These are phyloP conservation scores for Ophion costatus DNA, from an alignment of 2,888 invertebrate species.

Conservation along the genomic window DNA sequence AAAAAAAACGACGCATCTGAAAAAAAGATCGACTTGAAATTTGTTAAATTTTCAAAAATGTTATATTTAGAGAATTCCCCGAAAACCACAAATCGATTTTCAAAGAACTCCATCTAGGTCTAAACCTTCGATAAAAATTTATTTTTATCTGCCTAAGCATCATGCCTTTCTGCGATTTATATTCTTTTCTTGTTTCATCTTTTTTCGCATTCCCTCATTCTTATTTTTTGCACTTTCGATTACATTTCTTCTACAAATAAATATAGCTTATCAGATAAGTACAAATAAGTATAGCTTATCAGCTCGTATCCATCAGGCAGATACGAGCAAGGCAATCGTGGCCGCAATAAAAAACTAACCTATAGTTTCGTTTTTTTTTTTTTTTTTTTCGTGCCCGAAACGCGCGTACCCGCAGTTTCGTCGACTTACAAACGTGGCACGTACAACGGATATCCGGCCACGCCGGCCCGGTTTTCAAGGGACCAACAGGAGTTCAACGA, in stretches of 20 bases:
- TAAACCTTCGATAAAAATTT: not conserved
- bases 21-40: too few species aligned
- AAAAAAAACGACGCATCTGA: too few species aligned
- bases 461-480: slow-evolving; percentile 70
- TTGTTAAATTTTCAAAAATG: too few species aligned
- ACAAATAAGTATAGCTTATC: too few species aligned
- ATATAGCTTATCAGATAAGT: not conserved
- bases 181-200: not conserved
- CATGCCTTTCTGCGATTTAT: not conserved
- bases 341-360: too few species aligned
- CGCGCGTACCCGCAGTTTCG: slow-evolving; percentile 70
- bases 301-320: too few species aligned
- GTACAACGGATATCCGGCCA: slow-evolving; percentile 70
- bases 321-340: too few species aligned
- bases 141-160: not conserved
- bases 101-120: too few species aligned
- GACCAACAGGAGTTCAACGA: slow-evolving; percentile 80
- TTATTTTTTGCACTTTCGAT: not conserved
- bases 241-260: not conserved
- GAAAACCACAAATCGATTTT: too few species aligned
- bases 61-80: too few species aligned
- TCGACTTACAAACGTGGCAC: slow-evolving; percentile 76
- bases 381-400: not conserved
- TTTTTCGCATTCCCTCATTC: not conserved
- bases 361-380: not conserved